Percentiles rank a stretch among this genome's conserved stretches.
Conservation (phyloP, 2,888 invertebrate genomes). For the Pegoplata infirma region DNA sequence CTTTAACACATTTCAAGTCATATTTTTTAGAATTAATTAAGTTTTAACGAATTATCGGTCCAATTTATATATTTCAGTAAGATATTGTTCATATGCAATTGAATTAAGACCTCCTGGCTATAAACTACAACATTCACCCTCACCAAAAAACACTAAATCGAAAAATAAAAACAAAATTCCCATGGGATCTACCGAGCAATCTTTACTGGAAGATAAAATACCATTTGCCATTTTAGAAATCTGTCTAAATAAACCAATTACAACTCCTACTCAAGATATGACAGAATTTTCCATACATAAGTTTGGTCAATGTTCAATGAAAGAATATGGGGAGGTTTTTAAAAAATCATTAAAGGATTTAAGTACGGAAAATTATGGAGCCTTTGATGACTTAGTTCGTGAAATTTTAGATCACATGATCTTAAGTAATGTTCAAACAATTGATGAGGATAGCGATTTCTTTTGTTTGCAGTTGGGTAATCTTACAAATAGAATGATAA, state of each 20-base stretch:
- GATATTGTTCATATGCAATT: conserved; percentile 54
- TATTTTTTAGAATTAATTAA: no score
- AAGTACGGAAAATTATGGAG: conserved; percentile 38
- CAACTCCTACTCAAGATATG: conserved; percentile 35
- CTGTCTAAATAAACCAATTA: conserved; percentile 52
- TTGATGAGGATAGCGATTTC: conserved; percentile 61
- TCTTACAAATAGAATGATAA: conserved; percentile 67
- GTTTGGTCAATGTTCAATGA: conserved; percentile 10
- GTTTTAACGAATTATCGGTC: no score
- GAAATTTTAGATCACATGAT: conserved; percentile 54
- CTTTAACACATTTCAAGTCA: no score
- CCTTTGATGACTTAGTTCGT: conserved; percentile 54
- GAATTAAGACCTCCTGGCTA: conserved; percentile 48
- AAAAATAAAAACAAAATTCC: conserved; percentile 10
- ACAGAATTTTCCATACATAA: background rate
- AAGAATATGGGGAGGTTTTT: background rate
- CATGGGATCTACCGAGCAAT: background rate
- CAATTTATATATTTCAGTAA: conserved; percentile 44
- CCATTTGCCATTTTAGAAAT: conserved; percentile 59
- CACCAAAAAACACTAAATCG: background rate
- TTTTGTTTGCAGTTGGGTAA: conserved; percentile 70
- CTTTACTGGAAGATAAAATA: conserved; percentile 9
- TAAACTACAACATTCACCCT: background rate
- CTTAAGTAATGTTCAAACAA: conserved; percentile 43
- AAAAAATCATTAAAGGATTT: background rate